Base-by-base conservation (phyloP, 2,888 invertebrate species). In the Orchesellides sinensis region DNA sequence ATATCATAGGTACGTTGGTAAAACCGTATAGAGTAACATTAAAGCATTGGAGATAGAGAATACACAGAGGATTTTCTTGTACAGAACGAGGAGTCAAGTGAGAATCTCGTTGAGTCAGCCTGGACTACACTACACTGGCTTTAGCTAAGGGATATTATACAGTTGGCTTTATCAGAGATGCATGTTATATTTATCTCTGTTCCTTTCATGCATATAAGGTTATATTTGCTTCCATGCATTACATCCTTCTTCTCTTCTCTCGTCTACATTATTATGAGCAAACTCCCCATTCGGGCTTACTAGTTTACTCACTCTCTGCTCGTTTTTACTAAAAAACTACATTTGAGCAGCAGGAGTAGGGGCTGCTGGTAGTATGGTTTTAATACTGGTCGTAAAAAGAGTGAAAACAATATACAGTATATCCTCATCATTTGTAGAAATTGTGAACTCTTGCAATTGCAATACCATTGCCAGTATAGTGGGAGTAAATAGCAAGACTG, bases 1-100 rank as follows among this genome's bases (percentile, higher is more conserved):
- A 32, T 47, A 66, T 40, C 47, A 25, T 21, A 29, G n/a, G 21
- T 52, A 47, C 35, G 6, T 40, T 40, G 40, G n/a, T n/a, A n/a
- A n/a, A n/a, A n/a, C n/a, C n/a, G n/a, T n/a, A n/a, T n/a, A n/a
- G n/a, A n/a, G n/a, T n/a, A n/a, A n/a, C n/a, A n/a, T n/a, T n/a
- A n/a, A n/a, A n/a, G n/a, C n/a, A n/a, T n/a, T n/a, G n/a, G n/a
- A n/a, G 40, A 40, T 40, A 19, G 25, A 27, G 27, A 47, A 40
- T 40, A 49, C 47, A 66, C n/a, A 47, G 25, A 29, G 66, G 45
- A 45, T 52, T 69, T 66, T 54, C 52, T 27, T 47, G 49, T 66
- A 66, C n/a, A 66, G 49, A 21, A 66, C 59, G 45, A 66, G 66
- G 49, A 65, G 45, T 65, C 40, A 45, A 65, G 65, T 65, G 45